Base-by-base conservation (phyloP, 2,888 invertebrate species). In the Campaea margaritaria region DNA sequence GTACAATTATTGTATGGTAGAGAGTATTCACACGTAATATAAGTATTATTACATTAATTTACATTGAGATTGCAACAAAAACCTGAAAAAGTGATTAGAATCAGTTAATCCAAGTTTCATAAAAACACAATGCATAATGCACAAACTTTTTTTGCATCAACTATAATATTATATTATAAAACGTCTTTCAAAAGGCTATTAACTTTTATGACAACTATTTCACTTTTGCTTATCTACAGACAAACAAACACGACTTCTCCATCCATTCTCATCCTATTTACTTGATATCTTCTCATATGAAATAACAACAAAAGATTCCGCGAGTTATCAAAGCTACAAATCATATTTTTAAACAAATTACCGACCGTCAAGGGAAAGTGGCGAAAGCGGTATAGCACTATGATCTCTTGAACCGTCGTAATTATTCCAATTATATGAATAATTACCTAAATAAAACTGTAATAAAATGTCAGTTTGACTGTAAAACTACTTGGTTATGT, bases 391-490 rank as follows among this genome's bases (percentile, higher is more conserved):
- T 59, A 57, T 34, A 56, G 53, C 67, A 65, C 63, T 48, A 44
- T 67, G 69, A 69, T 69, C 69, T 69, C 44, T 66, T 69, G 67
- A 67, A 64, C 67, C 46, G 54, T 62, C 46, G 49, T 47, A 64
- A 57, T 68, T 66, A 64, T 52, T 38, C 49, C 41, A 58, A 56
- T 64, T 62, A 65, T 57, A 57, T 44, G 63, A 55, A 61, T 68
- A 68, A 68, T 67, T 65, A 63, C 48, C 52, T 53, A 28, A 64
- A 67, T 65, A 62, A 64, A 28, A 49, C 50, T 43, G 49, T 56
- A 62, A 63, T 59, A 65, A 58, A 58, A 64, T 57, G 57, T 46
- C 48, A 36, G 58, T 55, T 44, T 21, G 39, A 31, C 46, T 47
- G 34, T 55, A 21, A 59, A 55, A 49, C 41, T 47, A 44, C 43